Conservation (phyloP, 1,140 invertebrate genomes). For the Eciton burchellii region DNA sequence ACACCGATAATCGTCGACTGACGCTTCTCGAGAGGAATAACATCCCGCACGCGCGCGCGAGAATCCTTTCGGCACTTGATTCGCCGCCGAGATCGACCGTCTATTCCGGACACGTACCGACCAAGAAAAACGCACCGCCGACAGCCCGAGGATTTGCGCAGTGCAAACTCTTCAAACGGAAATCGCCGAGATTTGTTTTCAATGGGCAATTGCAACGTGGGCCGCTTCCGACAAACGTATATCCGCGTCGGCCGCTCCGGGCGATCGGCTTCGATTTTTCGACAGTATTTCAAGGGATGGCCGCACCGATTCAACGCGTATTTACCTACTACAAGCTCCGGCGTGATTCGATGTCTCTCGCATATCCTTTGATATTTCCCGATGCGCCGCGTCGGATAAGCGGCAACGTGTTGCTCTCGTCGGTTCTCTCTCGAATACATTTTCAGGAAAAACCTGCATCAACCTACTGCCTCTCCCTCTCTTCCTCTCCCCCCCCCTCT, state of each 20-base stretch:
- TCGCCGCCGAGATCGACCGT: constrained; percentile 11
- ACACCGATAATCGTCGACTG: neutral
- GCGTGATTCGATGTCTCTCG: constrained; percentile 47
- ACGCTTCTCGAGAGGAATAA: constrained; percentile 36
- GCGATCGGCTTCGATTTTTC: constrained; percentile 55
- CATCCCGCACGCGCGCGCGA: neutral
- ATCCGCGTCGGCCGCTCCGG: constrained; percentile 25
- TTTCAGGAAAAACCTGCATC: constrained; percentile 66
- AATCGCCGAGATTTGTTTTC: constrained; percentile 54
- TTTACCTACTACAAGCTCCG: constrained; percentile 45
- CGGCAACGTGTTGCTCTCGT: constrained; percentile 68
- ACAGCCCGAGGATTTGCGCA: constrained; percentile 46
- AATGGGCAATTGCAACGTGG: constrained; percentile 37
- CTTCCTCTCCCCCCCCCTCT: constrained; percentile 5
- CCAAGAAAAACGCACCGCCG: constrained; percentile 44
- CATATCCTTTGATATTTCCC: neutral
- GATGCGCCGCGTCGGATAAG: constrained; percentile 31
- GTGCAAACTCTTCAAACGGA: constrained; percentile 52
- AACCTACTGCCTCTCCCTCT: no score
- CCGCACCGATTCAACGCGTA: constrained; percentile 17
- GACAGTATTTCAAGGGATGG: constrained; percentile 25
- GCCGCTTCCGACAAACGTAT: constrained; percentile 40
- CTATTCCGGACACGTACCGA: constrained; percentile 30
- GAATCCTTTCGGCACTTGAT: constrained; percentile 40
- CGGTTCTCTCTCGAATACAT: constrained; percentile 23